Evolutionary conservation across 2,797 vertebrate species (phyloP).

Genomic region (Sebastes flavidus): DNA sequence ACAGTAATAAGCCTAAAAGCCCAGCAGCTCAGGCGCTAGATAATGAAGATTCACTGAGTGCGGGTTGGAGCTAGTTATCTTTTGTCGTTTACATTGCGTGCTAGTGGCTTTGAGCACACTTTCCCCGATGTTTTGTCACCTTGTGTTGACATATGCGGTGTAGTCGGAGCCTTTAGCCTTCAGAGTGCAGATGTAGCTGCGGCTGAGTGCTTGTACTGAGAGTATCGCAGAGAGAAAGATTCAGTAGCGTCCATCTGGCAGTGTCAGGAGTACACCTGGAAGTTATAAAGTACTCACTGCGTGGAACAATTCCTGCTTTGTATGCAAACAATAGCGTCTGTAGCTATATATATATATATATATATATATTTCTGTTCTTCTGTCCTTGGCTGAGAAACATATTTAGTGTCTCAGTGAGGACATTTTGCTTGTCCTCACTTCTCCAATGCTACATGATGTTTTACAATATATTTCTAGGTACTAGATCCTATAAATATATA

Average conservation of each 20-base stretch:
- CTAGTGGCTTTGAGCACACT: constrained; percentile 10
- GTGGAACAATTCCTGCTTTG: constrained; percentile 25
- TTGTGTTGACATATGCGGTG: background rate
- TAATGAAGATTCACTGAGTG: constrained; percentile 64
- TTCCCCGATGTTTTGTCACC: background rate
- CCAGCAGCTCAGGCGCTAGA: constrained; percentile 53
- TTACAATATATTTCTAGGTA: background rate
- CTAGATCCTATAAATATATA: background rate
- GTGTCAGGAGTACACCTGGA: constrained; percentile 40
- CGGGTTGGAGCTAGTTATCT: constrained; percentile 41
- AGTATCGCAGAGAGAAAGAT: background rate
- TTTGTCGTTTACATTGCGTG: constrained; percentile 21
- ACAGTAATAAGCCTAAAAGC: constrained; percentile 75
- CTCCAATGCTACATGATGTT: background rate
- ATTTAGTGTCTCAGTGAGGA: background rate
- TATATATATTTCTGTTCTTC: background rate
- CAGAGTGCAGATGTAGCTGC: background rate
- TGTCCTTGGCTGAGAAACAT: constrained; percentile 5
- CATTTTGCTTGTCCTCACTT: background rate
- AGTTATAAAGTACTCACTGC: constrained; percentile 14
- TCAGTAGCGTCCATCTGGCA: constrained; percentile 32
- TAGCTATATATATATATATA: background rate
- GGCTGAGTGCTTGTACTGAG: background rate
- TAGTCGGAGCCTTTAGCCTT: background rate
- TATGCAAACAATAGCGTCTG: constrained; percentile 37